Conservation (phyloP, 2,113 vertebrate genomes). For the Micromys minutus region DNA sequence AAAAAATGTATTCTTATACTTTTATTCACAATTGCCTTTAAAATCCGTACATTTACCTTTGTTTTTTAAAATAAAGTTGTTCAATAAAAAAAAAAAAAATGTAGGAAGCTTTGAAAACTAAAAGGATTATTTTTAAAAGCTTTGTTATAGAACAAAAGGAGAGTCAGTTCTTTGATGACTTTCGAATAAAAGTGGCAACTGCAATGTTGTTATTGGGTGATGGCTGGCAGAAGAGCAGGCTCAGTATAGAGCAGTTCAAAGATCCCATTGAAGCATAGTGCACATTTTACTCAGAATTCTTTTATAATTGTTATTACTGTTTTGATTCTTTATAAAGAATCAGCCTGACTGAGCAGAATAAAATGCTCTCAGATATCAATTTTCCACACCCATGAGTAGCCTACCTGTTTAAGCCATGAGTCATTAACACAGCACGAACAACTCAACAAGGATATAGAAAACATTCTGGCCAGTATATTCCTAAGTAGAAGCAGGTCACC, state of each 20-base stretch:
- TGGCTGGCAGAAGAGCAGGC: background rate
- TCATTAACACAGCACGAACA: background rate
- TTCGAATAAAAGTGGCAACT: background rate
- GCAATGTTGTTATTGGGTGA: accelerated
- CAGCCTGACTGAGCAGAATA: slow-evolving; percentile 63
- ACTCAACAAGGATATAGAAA: background rate
- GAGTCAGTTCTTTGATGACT: background rate
- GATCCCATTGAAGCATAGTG: background rate
- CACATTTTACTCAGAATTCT: background rate
- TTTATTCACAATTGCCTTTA: too few species aligned
- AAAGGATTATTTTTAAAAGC: background rate
- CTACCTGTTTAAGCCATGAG: slow-evolving; percentile 27
- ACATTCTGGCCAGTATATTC: background rate
- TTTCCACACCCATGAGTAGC: slow-evolving; percentile 57
- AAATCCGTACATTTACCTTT: too few species aligned
- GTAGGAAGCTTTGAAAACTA: background rate
- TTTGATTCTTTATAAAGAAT: slow-evolving; percentile 52
- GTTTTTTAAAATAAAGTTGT: too few species aligned
- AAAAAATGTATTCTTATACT: too few species aligned
- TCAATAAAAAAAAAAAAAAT: too few species aligned
- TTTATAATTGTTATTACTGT: slow-evolving; percentile 43
- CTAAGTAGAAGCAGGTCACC: background rate
- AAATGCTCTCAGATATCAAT: slow-evolving; percentile 61
- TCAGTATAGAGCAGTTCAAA: background rate
- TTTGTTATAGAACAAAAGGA: background rate